Base-by-base conservation (phyloP, 1,140 invertebrate species). In the Archivesica marissinica region DNA sequence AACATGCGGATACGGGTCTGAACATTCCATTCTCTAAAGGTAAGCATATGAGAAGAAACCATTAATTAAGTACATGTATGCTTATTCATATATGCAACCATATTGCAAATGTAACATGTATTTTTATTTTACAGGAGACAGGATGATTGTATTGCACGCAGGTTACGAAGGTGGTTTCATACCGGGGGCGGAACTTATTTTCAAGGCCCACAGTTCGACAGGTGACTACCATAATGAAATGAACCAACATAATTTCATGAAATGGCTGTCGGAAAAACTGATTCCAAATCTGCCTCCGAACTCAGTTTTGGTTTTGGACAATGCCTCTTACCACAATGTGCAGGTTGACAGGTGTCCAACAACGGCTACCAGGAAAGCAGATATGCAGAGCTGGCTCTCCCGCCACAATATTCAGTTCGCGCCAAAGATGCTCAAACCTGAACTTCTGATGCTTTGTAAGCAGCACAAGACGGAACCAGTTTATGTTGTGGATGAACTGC, bases 271-370 rank as follows among this genome's bases (percentile, higher is more conserved):
- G 39, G 25, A 70, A 6, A 38, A 17, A 25, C 25, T 70, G 9
- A 39, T 70, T 41, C 66, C 66, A 41, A 41, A 44, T 44, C 38
- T 70, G 4, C 20, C 17, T 7, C n/a, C n/a, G 4, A 38, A 17
- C 15, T n/a, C 35, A n/a, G 66, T 25, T 30, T 9, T 70, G 15
- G 66, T 70, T 30, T 4, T 70, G 2, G 66, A 70, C n/a, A 70
- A 70, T 44, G 66, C 66, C 2, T 9, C 23, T 23, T 70, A 70
- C 23, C 66, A 70, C 41, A 30, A 25, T 2, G 28, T 70, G 9
- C 66, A 70, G 25, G 30, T 6, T 2, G 66, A 70, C 66, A 70
- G 23, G 30, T 70, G 66, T 23, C 66, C 39, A 25, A 70, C 66
- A 39, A 41, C 39, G 20, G 30, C 20, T 38, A 70, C 9, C 35